These are phyloP conservation scores for Propsilocerus akamusi DNA, from an alignment of 1,140 invertebrate genomes.

Conservation along the genomic window DNA sequence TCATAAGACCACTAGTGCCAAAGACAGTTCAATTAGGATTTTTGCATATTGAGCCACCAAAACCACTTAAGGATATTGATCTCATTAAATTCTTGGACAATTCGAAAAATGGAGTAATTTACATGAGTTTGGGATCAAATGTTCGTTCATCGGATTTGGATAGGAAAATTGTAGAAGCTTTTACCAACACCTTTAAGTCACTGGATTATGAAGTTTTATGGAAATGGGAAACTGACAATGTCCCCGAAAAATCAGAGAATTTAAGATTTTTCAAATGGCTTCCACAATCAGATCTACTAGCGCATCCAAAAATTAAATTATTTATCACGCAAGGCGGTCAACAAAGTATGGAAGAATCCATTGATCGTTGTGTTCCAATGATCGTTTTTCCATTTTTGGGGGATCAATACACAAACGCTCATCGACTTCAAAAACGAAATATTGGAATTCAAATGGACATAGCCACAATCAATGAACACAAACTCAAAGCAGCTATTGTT, in stretches of 20 bases:
- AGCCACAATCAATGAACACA: conserved; percentile 15
- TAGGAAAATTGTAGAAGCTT: conserved; percentile 22
- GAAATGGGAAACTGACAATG: conserved; percentile 36
- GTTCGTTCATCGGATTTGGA: conserved; percentile 24
- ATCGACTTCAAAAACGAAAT: conserved; percentile 8
- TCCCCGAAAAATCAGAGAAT: conserved; percentile 26
- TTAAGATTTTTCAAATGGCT: conserved; percentile 26
- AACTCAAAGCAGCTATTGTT: conserved; percentile 11
- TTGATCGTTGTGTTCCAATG: conserved; percentile 24
- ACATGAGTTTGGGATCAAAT: conserved; percentile 39
- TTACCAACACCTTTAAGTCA: conserved; percentile 29
- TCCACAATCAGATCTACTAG: neutral
- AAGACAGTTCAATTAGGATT: conserved; percentile 13
- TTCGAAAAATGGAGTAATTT: conserved; percentile 37
- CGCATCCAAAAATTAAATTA: conserved; percentile 7
- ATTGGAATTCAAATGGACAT: conserved; percentile 11
- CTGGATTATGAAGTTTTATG: conserved; percentile 37
- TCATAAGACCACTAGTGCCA: conserved; percentile 17
- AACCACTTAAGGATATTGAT: conserved; percentile 21
- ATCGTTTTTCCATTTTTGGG: conserved; percentile 21
- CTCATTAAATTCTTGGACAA: conserved; percentile 36
- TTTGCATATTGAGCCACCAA: neutral
- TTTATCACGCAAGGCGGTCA: conserved; percentile 8
- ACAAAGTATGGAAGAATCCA: conserved; percentile 21
- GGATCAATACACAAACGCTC: conserved; percentile 18